Conservation (phyloP, 2,888 invertebrate species). For the Prenolepis imparis region DNA sequence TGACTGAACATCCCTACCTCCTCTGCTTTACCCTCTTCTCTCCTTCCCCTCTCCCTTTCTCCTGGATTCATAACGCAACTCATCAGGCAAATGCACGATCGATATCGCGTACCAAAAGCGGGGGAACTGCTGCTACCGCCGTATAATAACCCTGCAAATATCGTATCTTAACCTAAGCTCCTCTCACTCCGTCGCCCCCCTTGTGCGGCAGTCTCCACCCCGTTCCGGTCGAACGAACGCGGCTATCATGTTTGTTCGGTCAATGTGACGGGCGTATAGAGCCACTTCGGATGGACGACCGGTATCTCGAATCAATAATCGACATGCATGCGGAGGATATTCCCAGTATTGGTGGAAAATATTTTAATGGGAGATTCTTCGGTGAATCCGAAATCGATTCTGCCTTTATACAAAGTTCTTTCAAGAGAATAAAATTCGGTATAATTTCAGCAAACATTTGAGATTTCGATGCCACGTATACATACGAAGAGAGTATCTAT, state of each 20-base stretch:
- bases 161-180: slow-evolving; percentile 75
- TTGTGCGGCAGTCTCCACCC: slow-evolving; percentile 30
- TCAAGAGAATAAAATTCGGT: slow-evolving; percentile 1
- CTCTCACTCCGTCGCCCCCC: slow-evolving; percentile 47
- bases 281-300: slow-evolving; percentile 50
- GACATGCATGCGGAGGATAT: slow-evolving; percentile 44
- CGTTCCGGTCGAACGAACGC: slow-evolving; percentile 66
- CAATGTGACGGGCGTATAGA: slow-evolving; percentile 72
- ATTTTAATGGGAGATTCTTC: slow-evolving; percentile 25
- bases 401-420: background rate
- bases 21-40: background rate
- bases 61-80: slow-evolving; percentile 82
- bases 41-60: slow-evolving; percentile 9
- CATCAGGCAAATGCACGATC: slow-evolving; percentile 83
- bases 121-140: slow-evolving; percentile 77
- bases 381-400: slow-evolving; percentile 8
- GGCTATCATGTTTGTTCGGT: slow-evolving; percentile 71
- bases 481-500: background rate
- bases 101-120: slow-evolving; percentile 74
- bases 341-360: slow-evolving; percentile 34
- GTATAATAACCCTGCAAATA: slow-evolving; percentile 84
- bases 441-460: slow-evolving; percentile 17
- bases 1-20: slow-evolving; percentile 63
- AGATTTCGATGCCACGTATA: background rate
- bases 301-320: slow-evolving; percentile 73